Evolutionary conservation across 2,888 invertebrate species (phyloP).

Genomic region (Eupithecia subfuscata): DNA sequence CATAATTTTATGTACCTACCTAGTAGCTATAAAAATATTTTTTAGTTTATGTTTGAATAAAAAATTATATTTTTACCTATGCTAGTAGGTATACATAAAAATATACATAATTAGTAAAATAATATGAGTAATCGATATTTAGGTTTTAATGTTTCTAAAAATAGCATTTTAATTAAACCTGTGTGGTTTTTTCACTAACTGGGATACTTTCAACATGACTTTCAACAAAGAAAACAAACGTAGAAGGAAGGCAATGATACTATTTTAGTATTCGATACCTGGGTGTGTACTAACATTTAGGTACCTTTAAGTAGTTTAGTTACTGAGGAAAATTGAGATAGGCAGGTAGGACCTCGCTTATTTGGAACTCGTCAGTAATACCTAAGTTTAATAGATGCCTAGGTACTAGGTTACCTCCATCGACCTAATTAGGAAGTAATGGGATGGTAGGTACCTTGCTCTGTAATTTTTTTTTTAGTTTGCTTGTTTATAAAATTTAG

Average conservation of each 20-base stretch:
- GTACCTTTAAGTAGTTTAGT: too few species aligned
- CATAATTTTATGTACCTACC: background rate
- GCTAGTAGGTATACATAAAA: background rate
- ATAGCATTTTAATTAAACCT: too few species aligned
- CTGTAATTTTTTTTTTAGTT: too few species aligned
- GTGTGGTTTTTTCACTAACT: background rate
- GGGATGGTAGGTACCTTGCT: too few species aligned
- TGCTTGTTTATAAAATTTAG: too few species aligned
- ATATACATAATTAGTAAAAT: background rate
- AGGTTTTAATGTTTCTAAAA: background rate
- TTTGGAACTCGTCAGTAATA: background rate
- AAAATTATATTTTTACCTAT: background rate
- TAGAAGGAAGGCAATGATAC: background rate
- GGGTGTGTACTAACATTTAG: too few species aligned
- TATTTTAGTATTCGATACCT: background rate
- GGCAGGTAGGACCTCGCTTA: background rate
- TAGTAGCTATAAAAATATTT: background rate
- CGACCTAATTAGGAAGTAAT: too few species aligned
- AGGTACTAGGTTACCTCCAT: too few species aligned
- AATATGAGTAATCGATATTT: background rate
- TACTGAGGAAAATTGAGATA: background rate
- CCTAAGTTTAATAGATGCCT: background rate
- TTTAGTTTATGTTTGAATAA: background rate
- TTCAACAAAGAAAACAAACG: background rate
- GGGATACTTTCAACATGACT: background rate